Evolutionary conservation across 2,888 invertebrate species (phyloP), one percentile per base, ranked within the genome.

Genomic region (Drosophila aldrichi): DNA sequence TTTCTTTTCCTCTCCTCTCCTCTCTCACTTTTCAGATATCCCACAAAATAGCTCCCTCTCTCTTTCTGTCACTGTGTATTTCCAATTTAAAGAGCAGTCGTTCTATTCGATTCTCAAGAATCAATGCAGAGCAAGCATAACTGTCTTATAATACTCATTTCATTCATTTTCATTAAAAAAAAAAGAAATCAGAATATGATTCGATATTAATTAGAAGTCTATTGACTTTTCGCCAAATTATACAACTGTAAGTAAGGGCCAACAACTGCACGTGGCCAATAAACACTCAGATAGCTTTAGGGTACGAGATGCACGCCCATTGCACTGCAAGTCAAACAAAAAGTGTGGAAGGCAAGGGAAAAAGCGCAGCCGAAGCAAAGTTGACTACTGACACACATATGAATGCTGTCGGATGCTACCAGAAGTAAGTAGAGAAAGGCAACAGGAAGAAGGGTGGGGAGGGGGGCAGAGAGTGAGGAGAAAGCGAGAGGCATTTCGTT

Each of bases 381-480:
- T 70, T 73, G 55, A 74, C 88, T 79, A 79, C 85, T 83, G 88
- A 79, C 83, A 83, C 79, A 88, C 88, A 81, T 75, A 74, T 71
- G 74, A 71, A 78, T 70, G 51, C 77, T 74, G 69, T 73, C 78
- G 77, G 77, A 70, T 70, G 75, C 69, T 55, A 54, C 18, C 32
- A 49, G 49, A 12, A 14, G 29, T 4, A 29, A 29, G 9, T 29
- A n/a, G 48, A 9, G 29, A 29, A 3, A 10, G 29, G 16, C 14
- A 38, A 16, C 36, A 6, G 36, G 16, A 16, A n/a, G 9, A 16
- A 16, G 2, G 25, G 10, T 5, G 5, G 29, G n/a, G 3, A 5
- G 25, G 10, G 9, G 5, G 29, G n/a, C 8, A 9, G 5, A 25
- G n/a, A n/a, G 25, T n/a, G n/a, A 0, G 25, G 46, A 16, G 25